Evolutionary conservation across 2,888 invertebrate species (phyloP).

Genomic region (Ichneumoninae sp.): DNA sequence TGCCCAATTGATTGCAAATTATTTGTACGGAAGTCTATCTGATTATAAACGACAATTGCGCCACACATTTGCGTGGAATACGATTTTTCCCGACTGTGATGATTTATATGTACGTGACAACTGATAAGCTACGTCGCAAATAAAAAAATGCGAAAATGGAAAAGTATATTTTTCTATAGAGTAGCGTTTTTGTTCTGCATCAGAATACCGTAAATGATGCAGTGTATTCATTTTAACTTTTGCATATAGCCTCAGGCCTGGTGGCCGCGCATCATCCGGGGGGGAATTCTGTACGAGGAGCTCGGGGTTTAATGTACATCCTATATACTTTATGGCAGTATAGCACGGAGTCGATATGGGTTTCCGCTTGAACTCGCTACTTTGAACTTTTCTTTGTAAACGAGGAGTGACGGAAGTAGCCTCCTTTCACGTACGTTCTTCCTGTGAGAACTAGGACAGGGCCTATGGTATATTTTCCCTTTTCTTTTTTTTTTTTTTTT

Average conservation of each 20-base stretch:
- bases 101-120: not conserved
- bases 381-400: conserved; percentile 59
- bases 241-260: not conserved
- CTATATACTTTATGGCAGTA: conserved; percentile 14
- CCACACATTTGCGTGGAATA: not conserved
- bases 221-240: not conserved
- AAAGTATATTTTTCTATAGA: not conserved
- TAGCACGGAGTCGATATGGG: conserved; percentile 46
- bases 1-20: not conserved
- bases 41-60: not conserved
- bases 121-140: not conserved
- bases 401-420: conserved; percentile 26
- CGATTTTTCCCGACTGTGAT: not conserved
- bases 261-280: not conserved
- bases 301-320: conserved; percentile 9
- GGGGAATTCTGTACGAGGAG: not conserved
- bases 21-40: not conserved
- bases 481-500: conserved; percentile 8
- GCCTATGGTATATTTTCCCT: conserved; percentile 12
- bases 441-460: conserved; percentile 45
- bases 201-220: not conserved
- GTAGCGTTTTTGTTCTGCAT: not conserved
- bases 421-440: conserved; percentile 31
- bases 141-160: not conserved
- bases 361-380: conserved; percentile 57